Conservation (phyloP, 2,888 invertebrate species). For the Brachylomia viminalis region DNA sequence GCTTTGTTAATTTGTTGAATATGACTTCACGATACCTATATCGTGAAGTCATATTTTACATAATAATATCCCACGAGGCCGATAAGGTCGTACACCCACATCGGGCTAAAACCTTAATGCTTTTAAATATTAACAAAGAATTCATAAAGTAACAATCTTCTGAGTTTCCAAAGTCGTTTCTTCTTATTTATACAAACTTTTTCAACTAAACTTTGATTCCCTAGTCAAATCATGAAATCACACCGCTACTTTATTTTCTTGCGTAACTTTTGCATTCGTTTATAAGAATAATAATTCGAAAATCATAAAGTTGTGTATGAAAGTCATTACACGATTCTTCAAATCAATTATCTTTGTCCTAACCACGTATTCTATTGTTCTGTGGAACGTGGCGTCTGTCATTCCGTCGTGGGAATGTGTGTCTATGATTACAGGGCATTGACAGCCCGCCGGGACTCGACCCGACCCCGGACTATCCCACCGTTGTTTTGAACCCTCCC, state of each 20-base stretch:
- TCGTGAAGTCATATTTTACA: neutral
- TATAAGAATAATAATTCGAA: slow-evolving; percentile 18
- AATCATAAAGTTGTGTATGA: slow-evolving; percentile 15
- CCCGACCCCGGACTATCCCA: slow-evolving; percentile 49
- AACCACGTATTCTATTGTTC: slow-evolving; percentile 61
- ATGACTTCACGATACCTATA: too few species aligned
- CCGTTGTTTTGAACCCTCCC: slow-evolving; percentile 70
- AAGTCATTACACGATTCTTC: slow-evolving; percentile 43
- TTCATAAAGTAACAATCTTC: slow-evolving; percentile 48
- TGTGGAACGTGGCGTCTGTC: slow-evolving; percentile 49
- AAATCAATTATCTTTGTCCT: slow-evolving; percentile 63
- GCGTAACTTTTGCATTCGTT: slow-evolving; percentile 31
- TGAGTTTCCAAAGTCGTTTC: slow-evolving; percentile 41
- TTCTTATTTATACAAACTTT: slow-evolving; percentile 40
- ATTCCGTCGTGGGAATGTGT: slow-evolving; percentile 67
- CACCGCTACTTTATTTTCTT: slow-evolving; percentile 32
- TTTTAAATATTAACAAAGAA: slow-evolving; percentile 47
- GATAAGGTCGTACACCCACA: slow-evolving; percentile 11
- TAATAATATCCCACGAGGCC: neutral
- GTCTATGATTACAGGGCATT: slow-evolving; percentile 63
- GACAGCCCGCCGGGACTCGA: slow-evolving; percentile 59
- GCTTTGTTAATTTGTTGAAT: slow-evolving; percentile 14
- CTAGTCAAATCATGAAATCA: slow-evolving; percentile 52
- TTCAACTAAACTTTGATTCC: slow-evolving; percentile 49
- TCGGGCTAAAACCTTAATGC: slow-evolving; percentile 3